A percentile compares a stretch with the other conserved stretches of the same genome.
Evolutionary conservation across 2,113 vertebrate genomes (phyloP).

Genomic region (Tychaedon coryphoeus): DNA sequence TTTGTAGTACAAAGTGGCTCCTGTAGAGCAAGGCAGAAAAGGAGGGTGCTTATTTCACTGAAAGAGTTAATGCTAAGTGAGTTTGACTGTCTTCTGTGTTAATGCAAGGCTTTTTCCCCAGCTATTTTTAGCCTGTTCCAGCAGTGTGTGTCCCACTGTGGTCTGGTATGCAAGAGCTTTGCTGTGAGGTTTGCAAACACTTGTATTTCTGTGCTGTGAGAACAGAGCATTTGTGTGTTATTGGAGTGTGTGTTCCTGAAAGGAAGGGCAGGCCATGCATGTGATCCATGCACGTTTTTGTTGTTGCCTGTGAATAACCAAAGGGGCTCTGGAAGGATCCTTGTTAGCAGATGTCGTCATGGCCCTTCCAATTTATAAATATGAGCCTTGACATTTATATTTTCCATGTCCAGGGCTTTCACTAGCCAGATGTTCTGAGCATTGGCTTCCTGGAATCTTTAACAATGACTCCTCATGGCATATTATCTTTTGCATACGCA

Average conservation of each 20-base stretch:
- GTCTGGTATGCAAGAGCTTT: constrained; percentile 10
- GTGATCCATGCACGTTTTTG: constrained; percentile 29
- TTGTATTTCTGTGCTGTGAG: constrained; percentile 42
- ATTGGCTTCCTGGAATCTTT: constrained; percentile 1
- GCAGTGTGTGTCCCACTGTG: constrained; percentile 20
- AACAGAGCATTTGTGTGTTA: constrained; percentile 19
- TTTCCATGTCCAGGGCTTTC: constrained; percentile 47
- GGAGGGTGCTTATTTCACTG: accelerated
- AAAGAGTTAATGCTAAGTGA: neutral
- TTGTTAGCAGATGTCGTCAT: constrained; percentile 57
- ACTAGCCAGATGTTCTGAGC: constrained; percentile 46
- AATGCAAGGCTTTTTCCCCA: neutral
- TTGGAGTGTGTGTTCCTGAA: neutral
- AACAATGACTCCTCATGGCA: neutral
- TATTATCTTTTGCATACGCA: neutral
- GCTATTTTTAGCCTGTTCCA: constrained; percentile 53
- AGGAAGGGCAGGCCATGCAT: neutral
- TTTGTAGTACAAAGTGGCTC: neutral
- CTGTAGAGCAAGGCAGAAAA: neutral
- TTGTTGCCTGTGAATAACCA: constrained; percentile 39
- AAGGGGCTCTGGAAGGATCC: constrained; percentile 19
- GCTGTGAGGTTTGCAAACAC: constrained; percentile 41
- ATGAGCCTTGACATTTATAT: constrained; percentile 57
- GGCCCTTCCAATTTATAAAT: constrained; percentile 54
- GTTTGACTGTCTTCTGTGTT: neutral